These are phyloP conservation scores for Polymixis flavicincta DNA, from an alignment of 2,888 invertebrate genomes.

Conservation along the genomic window DNA sequence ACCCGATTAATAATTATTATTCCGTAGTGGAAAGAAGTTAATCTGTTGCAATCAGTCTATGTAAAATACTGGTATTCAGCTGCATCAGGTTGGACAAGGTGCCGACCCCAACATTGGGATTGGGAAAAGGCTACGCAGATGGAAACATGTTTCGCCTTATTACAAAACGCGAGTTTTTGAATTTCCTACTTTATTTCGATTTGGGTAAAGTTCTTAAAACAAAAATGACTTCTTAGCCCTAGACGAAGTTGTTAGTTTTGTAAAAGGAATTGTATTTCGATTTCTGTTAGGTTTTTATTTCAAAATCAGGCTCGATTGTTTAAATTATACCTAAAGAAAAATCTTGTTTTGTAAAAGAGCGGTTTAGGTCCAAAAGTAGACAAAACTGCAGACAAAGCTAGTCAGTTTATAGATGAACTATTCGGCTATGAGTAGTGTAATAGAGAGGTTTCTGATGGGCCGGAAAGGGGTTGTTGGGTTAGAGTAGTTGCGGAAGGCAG, in stretches of 20 bases:
- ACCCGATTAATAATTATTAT: too few relatives aligned
- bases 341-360: not conserved
- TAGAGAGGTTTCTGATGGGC: slow-evolving; percentile 27
- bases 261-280: too few relatives aligned
- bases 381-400: not conserved
- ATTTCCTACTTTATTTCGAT: too few relatives aligned
- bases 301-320: too few relatives aligned
- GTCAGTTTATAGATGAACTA: slow-evolving; percentile 19
- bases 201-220: too few relatives aligned
- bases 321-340: too few relatives aligned
- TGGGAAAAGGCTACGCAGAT: not conserved
- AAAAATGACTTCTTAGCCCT: too few relatives aligned
- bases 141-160: too few relatives aligned
- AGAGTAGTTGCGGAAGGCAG: slow-evolving; percentile 28
- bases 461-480: slow-evolving; percentile 1
- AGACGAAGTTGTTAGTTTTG: too few relatives aligned
- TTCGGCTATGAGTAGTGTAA: slow-evolving; percentile 24
- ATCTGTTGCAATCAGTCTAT: not conserved
- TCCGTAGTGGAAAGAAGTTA: not conserved
- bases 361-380: not conserved
- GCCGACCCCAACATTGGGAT: not conserved
- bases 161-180: too few relatives aligned
- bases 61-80: not conserved
- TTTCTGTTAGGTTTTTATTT: too few relatives aligned
- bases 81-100: not conserved